phyloP scores from a whole-genome alignment of 2,888 invertebrate species.

The Beris chalybata region DNA sequence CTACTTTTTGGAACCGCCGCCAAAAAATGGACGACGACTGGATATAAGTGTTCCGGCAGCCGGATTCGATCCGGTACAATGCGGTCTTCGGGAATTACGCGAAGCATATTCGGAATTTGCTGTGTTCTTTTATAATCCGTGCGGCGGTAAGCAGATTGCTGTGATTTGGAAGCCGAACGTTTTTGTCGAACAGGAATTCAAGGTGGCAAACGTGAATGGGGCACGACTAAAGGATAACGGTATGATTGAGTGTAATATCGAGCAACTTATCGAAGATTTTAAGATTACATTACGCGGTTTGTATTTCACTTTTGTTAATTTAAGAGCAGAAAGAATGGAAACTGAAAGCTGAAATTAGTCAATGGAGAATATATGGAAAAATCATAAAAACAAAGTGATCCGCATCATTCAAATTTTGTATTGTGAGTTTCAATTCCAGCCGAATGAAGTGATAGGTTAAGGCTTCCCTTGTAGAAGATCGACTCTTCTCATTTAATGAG shows the following conservation, averaged over 20 bases:
- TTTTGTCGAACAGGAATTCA: conserved; percentile 67
- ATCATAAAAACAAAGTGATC: no score
- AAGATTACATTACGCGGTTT: conserved; percentile 51
- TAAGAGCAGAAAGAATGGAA: not conserved
- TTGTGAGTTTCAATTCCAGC: no score
- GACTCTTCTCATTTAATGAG: no score
- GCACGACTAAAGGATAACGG: conserved; percentile 43
- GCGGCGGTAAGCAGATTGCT: conserved; percentile 83
- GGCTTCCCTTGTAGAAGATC: no score
- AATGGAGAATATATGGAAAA: no score
- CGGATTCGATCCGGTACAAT: conserved; percentile 74
- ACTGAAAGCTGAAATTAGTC: no score
- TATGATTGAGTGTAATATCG: conserved; percentile 46
- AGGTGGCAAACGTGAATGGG: conserved; percentile 60
- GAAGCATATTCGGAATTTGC: conserved; percentile 75
- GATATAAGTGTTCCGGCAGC: conserved; percentile 66
- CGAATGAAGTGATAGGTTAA: no score
- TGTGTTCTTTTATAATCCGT: conserved; percentile 85
- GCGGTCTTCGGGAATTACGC: conserved; percentile 73
- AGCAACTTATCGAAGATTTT: conserved; percentile 52
- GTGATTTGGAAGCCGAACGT: conserved; percentile 80
- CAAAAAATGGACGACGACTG: conserved; percentile 41
- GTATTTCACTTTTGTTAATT: conserved; percentile 45
- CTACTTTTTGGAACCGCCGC: conserved; percentile 43
- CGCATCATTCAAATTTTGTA: no score